Conservation (phyloP, 2,888 invertebrate genomes). For the Loripinus fragilis region DNA sequence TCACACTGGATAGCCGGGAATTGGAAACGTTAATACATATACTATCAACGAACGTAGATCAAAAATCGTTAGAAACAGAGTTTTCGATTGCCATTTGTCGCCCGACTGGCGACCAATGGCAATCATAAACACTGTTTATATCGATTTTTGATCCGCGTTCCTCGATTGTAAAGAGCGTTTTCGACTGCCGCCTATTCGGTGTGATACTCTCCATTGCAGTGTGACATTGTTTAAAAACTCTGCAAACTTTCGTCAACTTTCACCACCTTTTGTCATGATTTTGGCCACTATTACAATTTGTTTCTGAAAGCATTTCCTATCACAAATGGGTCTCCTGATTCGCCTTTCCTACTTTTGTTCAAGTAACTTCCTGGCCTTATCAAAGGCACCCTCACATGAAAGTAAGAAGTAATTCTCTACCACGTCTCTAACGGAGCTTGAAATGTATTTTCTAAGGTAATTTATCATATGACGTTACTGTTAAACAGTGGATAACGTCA, state of each 20-base stretch:
- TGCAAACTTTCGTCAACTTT: conserved; percentile 34
- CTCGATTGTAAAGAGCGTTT: too few relatives aligned
- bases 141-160: too few relatives aligned
- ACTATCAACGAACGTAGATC: too few relatives aligned
- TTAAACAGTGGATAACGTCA: too few relatives aligned
- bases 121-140: too few relatives aligned
- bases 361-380: conserved; percentile 41
- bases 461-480: too few relatives aligned
- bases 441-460: conserved; percentile 42
- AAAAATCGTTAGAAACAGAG: too few relatives aligned
- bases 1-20: too few relatives aligned
- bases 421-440: conserved; percentile 24
- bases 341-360: conserved; percentile 53
- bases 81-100: too few relatives aligned
- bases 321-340: conserved; percentile 52
- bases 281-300: conserved; percentile 56
- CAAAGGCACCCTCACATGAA: conserved; percentile 35
- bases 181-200: too few relatives aligned
- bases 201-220: conserved; percentile 38
- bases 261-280: conserved; percentile 31
- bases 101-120: too few relatives aligned
- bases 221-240: conserved; percentile 50
- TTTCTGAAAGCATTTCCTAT: conserved; percentile 52
- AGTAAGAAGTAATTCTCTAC: conserved; percentile 38
- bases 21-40: too few relatives aligned